These are phyloP conservation scores for Alectoris magna DNA, from an alignment of 2,797 vertebrate species.

Conservation along the genomic window DNA sequence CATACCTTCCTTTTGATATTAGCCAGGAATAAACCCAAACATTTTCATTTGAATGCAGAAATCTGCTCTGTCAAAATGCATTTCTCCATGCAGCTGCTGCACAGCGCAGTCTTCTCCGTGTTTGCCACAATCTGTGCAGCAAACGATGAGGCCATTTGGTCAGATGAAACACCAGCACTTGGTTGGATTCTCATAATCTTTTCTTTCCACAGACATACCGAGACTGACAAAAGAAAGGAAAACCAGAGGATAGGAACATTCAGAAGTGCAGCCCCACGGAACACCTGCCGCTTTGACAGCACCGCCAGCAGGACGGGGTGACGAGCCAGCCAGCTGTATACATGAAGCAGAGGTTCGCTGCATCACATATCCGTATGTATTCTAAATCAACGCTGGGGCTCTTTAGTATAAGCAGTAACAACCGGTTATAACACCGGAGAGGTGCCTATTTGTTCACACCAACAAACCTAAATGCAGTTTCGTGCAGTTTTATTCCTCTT, in stretches of 20 bases:
- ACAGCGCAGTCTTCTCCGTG: not conserved
- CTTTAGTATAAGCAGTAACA: not conserved
- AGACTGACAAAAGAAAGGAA: not conserved
- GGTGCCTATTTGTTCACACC: not conserved
- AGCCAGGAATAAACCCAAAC: not conserved
- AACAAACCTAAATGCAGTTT: not conserved
- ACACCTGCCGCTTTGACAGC: not conserved
- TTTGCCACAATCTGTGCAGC: not conserved
- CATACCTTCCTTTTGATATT: not conserved
- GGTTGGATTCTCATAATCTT: not conserved
- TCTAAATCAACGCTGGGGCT: fast-evolving
- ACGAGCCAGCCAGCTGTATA: not conserved
- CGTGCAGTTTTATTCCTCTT: not conserved
- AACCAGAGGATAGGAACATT: not conserved
- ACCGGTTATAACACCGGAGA: not conserved
- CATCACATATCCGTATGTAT: not conserved
- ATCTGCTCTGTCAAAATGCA: not conserved
- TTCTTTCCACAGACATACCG: not conserved
- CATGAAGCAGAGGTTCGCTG: not conserved
- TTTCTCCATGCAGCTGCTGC: not conserved
- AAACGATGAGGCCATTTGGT: not conserved
- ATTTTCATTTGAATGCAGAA: not conserved
- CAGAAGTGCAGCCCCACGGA: too few species aligned
- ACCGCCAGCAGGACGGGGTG: not conserved
- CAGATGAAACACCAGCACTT: not conserved